These are phyloP conservation scores for Teleogryllus oceanicus DNA, from an alignment of 2,888 invertebrate genomes.

Conservation along the genomic window DNA sequence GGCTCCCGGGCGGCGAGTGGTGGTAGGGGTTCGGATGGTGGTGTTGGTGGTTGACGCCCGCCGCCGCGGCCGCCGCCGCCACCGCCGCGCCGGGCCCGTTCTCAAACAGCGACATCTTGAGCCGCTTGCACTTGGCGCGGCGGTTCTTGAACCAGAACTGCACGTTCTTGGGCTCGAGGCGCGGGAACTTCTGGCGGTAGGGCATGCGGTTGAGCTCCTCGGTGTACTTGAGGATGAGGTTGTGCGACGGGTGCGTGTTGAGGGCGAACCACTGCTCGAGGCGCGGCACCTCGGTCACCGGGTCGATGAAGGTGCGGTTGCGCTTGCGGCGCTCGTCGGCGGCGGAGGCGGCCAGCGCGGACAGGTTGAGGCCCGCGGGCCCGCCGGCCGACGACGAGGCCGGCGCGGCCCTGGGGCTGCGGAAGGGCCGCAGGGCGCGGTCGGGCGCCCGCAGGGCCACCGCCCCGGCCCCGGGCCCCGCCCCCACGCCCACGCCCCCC, in stretches of 20 bases:
- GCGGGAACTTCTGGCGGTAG: conserved; percentile 96
- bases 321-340: conserved; percentile 84
- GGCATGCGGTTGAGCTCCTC: conserved; percentile 96
- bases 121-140: conserved; percentile 94
- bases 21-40: conserved; percentile 24
- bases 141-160: conserved; percentile 99
- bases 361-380: conserved; percentile 35
- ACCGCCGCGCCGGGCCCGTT: conserved; percentile 6
- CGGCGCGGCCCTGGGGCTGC: conserved; percentile 40
- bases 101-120: conserved; percentile 86
- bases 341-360: conserved; percentile 34
- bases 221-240: conserved; percentile 95
- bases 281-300: conserved; percentile 93
- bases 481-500: conserved; percentile 54
- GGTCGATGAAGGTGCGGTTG: conserved; percentile 98
- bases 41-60: conserved; percentile 19
- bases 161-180: conserved; percentile 98
- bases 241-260: conserved; percentile 98
- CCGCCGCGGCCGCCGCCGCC: not conserved
- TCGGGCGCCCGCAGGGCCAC: not conserved
- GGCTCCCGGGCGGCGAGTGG: conserved; percentile 22
- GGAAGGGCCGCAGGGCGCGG: conserved; percentile 34
- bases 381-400: conserved; percentile 11
- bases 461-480: conserved; percentile 43
- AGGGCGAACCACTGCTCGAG: conserved; percentile 94